Base-by-base conservation (phyloP, 2,113 vertebrate species). In the Symphodus melops region DNA sequence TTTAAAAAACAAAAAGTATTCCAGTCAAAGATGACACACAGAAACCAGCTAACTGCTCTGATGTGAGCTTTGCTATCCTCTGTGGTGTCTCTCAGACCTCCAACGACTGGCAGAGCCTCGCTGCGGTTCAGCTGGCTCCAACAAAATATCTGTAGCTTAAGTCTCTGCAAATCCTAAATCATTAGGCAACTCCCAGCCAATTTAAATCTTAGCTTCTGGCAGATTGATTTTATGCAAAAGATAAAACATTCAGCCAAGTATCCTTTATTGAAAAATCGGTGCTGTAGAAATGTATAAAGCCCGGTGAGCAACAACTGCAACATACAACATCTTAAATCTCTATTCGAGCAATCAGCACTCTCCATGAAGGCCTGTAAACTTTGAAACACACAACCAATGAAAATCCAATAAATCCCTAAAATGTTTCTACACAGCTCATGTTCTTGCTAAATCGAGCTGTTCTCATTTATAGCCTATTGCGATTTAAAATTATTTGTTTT, bases 71-170 rank as follows among this genome's bases (percentile, higher is more conserved):
- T 58, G 68, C 67, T 57, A 51, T 79, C 37, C 63, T 63, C 42
- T 75, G 67, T 33, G 79, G 79, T 67, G 72, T 74, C 56, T 77
- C 9, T 75, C 44, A 84, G 86, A 73, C 75, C 61, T 76, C 72
- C 60, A 28, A 36, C 57, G 36, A 74, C 62, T 83, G 77, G 77
- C 79, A 83, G 12, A 54, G 80, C 68, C 51, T 52, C 5, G 48
- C 66, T 88, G 82, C 53, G 77, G 84, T 83, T 14, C 39, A 54
- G 54, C 53, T 13, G 16, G 23, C 71, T 74, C 33, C 28, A 74
- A 14, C 58, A 68, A 69, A 48, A 77, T 33, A 20, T 53, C 9
- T 19, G 68, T 72, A 75, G 44, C 48, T 21, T 36, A 52, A 44
- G 71, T 37, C 57, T 72, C 59, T 53, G 66, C 19, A 68, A 76